Evolutionary conservation across 2,797 vertebrate species (phyloP), one percentile per base, ranked within the genome.

Genomic region (Notoglanidium macrostoma): DNA sequence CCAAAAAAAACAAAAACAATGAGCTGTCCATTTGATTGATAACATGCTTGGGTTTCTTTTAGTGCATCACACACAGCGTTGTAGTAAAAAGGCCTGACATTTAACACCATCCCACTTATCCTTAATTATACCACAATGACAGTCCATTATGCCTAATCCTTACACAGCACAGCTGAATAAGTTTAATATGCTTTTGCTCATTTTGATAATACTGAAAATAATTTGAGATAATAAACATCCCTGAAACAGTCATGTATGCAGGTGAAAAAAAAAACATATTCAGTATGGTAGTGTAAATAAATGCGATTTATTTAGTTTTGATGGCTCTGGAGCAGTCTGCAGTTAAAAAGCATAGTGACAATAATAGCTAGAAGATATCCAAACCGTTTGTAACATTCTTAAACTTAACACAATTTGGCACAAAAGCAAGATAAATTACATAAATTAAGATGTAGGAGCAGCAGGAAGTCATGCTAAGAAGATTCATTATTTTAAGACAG

Each of bases 401-500:
- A 35, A 35, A 35, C 35, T 29, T 76, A 51, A 54, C 26, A 77
- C 6, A 78, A 55, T 55, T 21, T 32, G 17, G 15, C 49, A 32
- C 49, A 77, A 55, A 32, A 35, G 1, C 15, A 26, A 63, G 21
- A n/a, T 40, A 44, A 26, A 81, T 59, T 7, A 81, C 32, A 57
- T 79, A 63, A 21, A 59, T 81, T 15, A 81, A 44, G 10, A 61
- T 63, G 59, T 63, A 40, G 57, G 44, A 81, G 32, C 19, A 81
- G 19, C 32, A 63, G 19, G 35, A 61, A 81, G 35, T 61, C 10
- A 15, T 44, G 23, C 23, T 15, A 74, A 49, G 44, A 74, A 74
- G 72, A 49, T n/a, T 49, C 7, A n/a, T 74, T 74, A 49, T 49
- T n/a, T 74, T 49, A 74, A 49, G n/a, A 90, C 90, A 91, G 91